Evolutionary conservation across 2,888 invertebrate genomes (phyloP).

Genomic region (Ophioninae sp.): DNA sequence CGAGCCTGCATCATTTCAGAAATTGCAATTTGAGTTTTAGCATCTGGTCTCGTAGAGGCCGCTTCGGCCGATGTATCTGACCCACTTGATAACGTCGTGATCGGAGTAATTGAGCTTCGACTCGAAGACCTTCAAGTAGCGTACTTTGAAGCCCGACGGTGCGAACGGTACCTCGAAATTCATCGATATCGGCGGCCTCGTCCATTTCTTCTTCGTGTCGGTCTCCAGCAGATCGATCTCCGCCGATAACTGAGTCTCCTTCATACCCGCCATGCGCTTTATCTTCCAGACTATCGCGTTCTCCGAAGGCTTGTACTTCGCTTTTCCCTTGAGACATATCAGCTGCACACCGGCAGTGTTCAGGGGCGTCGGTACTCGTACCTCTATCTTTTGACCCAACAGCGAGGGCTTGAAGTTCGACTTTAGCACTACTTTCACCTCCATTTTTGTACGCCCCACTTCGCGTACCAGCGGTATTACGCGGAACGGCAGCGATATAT

Average conservation of each 20-base stretch:
- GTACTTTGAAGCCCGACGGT: slow-evolving; percentile 99
- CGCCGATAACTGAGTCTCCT: slow-evolving; percentile 99
- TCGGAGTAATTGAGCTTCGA: slow-evolving; percentile 99
- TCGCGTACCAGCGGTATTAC: slow-evolving; percentile 99
- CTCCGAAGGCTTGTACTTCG: slow-evolving; percentile 99
- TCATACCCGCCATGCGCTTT: slow-evolving; percentile 98
- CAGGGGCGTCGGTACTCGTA: slow-evolving; percentile 98
- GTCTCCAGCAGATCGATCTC: slow-evolving; percentile 99
- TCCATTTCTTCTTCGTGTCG: slow-evolving; percentile 99
- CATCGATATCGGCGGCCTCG: slow-evolving; percentile 99
- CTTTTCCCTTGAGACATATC: slow-evolving; percentile 99
- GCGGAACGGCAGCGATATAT: slow-evolving; percentile 99
- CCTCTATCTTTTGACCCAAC: slow-evolving; percentile 99
- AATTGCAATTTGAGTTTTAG: slow-evolving; percentile 82
- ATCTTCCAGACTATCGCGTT: slow-evolving; percentile 97
- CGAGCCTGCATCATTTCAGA: neutral
- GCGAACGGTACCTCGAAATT: slow-evolving; percentile 99
- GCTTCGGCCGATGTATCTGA: slow-evolving; percentile 99
- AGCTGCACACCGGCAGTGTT: slow-evolving; percentile 99
- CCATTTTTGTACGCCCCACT: slow-evolving; percentile 99
- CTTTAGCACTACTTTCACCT: slow-evolving; percentile 99
- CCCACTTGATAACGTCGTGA: slow-evolving; percentile 99
- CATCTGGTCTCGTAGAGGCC: slow-evolving; percentile 99
- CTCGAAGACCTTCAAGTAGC: slow-evolving; percentile 99
- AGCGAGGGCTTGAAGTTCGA: slow-evolving; percentile 99